Evolutionary conservation across 2,888 invertebrate genomes (phyloP), one percentile per base, ranked within the genome.

Genomic region (Agrilus mali): DNA sequence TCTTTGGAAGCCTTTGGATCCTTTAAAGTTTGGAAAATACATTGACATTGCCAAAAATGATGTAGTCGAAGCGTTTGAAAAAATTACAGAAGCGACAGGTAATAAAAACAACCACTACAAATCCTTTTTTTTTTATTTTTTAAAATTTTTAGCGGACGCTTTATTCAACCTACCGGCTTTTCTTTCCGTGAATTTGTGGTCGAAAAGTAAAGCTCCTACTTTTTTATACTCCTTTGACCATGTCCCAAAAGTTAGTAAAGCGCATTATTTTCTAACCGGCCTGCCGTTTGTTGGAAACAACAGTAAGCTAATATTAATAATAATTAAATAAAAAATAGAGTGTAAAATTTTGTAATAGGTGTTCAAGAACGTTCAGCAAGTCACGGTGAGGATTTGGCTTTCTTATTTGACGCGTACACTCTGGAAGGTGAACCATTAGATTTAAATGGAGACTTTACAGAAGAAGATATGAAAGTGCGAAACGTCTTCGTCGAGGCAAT

Each of bases 181-280:
- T 58, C 65, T 83, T 39, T 81, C 80, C 5, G 79, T 78, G 0
- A 70, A 78, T 48, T 69, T 76, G n/a, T 86, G 86, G 86, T 60
- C 69, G 0, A 76, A 78, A 46, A 64, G 69, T 38, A 66, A 70
- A 1, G 74, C 77, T 0, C 73, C 78, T 0, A 74, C 83, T 0
- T 85, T 71, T 58, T 69, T 86, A 41, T 86, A 86, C 61, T 79
- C 81, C 57, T 86, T 86, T 58, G 85, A 86, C 52, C 78, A 85
- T 53, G 65, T 70, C 7, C 79, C 82, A 2, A 76, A 76, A 50
- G 69, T 72, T 16, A 74, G 72, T 45, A 73, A 73, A 47, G 82
- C 81, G 3, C 69, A 72, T 8, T 68, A 73, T 47, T 83, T 86
- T 55, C 61, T 86, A n/a, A 71, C 70, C 7, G 82, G 81, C 2